These are phyloP conservation scores for Sebastes elongatus DNA, from an alignment of 2,797 vertebrate genomes.

Conservation along the genomic window DNA sequence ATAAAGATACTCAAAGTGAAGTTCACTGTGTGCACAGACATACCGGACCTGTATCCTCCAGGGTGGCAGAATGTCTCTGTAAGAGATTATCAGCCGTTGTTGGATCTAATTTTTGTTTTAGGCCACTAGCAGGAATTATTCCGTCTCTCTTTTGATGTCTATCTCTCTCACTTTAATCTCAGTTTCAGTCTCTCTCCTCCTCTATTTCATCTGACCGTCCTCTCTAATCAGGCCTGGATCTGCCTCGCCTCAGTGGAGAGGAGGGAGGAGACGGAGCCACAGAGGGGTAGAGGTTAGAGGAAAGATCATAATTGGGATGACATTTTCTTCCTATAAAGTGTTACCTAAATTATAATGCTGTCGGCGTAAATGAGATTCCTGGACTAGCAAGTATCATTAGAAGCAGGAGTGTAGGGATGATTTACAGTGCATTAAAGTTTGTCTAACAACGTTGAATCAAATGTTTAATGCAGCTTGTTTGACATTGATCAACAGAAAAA, in stretches of 20 bases:
- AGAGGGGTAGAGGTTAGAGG: constrained; percentile 32
- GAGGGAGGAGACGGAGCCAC: neutral
- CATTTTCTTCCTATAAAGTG: constrained; percentile 38
- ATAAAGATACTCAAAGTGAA: neutral
- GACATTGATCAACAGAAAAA: neutral
- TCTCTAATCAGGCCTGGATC: constrained; percentile 59
- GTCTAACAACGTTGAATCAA: neutral
- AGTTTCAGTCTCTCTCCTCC: constrained; percentile 9
- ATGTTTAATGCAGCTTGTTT: neutral
- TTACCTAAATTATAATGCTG: neutral
- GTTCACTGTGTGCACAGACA: neutral
- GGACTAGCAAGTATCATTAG: neutral
- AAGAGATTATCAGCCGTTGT: neutral
- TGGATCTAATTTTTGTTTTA: constrained; percentile 13
- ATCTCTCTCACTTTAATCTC: neutral
- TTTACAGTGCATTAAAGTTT: neutral
- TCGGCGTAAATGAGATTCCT: neutral
- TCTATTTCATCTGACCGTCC: constrained; percentile 28
- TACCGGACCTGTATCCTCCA: neutral
- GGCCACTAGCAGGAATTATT: constrained; percentile 24
- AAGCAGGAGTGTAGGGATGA: neutral
- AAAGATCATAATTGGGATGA: constrained; percentile 59
- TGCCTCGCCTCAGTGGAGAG: constrained; percentile 31
- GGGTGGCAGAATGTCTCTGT: neutral
- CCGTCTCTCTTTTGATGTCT: constrained; percentile 19